Conservation (phyloP, 2,797 vertebrate genomes). For the Pristis pectinata region DNA sequence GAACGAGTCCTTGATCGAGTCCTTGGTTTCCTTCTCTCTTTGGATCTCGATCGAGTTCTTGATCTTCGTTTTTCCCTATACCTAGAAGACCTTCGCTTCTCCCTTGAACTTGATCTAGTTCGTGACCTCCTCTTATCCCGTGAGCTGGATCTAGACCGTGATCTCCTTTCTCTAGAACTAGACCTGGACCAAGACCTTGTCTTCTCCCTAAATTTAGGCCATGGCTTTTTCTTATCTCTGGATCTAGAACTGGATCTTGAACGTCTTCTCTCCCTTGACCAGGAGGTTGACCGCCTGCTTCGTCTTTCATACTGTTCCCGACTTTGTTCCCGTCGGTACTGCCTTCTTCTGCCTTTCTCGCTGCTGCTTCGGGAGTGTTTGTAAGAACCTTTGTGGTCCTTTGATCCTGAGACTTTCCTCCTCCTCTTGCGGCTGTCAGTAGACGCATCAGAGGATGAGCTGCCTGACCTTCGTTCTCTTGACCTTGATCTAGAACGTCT, state of each 20-base stretch:
- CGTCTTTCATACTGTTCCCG: slow-evolving; percentile 50
- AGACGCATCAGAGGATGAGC: slow-evolving; percentile 51
- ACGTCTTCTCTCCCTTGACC: slow-evolving; percentile 41
- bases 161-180: slow-evolving; percentile 52
- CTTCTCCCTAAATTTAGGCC: slow-evolving; percentile 18
- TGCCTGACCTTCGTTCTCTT: slow-evolving; percentile 52
- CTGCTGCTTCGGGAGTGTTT: slow-evolving; percentile 58
- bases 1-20: slow-evolving; percentile 52
- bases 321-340: slow-evolving; percentile 47
- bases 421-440: slow-evolving; percentile 49
- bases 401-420: slow-evolving; percentile 44
- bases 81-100: slow-evolving; percentile 54
- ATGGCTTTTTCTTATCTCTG: slow-evolving; percentile 30
- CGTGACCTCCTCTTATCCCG: slow-evolving; percentile 55
- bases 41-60: slow-evolving; percentile 63
- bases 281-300: slow-evolving; percentile 49
- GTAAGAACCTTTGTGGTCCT: slow-evolving; percentile 55
- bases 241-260: not conserved
- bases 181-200: slow-evolving; percentile 56
- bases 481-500: slow-evolving; percentile 46
- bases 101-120: slow-evolving; percentile 58
- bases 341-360: slow-evolving; percentile 60
- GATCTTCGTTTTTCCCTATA: slow-evolving; percentile 53
- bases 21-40: slow-evolving; percentile 64
- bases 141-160: slow-evolving; percentile 54